These are phyloP conservation scores for Acutogordius australiensis DNA, from an alignment of 2,888 invertebrate species.

Conservation along the genomic window DNA sequence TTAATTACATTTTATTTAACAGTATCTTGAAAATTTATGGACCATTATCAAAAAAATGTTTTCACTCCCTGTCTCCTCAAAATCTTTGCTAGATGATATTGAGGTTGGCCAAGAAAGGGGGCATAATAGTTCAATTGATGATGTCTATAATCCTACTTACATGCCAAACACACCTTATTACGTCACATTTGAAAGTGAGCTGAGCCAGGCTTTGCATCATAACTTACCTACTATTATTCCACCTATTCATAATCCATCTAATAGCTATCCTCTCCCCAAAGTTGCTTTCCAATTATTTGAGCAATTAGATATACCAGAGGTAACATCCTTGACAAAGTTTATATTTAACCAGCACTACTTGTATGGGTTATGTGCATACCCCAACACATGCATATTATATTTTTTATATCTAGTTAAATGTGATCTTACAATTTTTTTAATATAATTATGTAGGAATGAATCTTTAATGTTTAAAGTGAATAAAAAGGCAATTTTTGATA, in stretches of 20 bases:
- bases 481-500: too few species aligned
- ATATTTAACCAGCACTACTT: too few species aligned
- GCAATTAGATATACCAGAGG: slow-evolving; percentile 82
- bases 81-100: slow-evolving; percentile 1
- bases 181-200: slow-evolving; percentile 64
- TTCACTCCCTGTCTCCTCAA: too few species aligned
- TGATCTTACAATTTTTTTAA: too few species aligned
- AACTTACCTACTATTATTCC: slow-evolving; percentile 63
- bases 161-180: slow-evolving; percentile 44
- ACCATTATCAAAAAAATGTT: slow-evolving; percentile 39
- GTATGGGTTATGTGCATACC: too few species aligned
- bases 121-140: too few species aligned
- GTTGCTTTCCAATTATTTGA: slow-evolving; percentile 80
- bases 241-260: slow-evolving; percentile 64
- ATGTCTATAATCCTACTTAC: neutral
- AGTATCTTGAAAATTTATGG: slow-evolving; percentile 84
- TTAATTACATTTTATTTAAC: too few species aligned
- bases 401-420: too few species aligned
- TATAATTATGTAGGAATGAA: too few species aligned
- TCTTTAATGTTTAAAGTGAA: slow-evolving; percentile 3
- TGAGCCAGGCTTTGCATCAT: slow-evolving; percentile 82
- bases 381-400: too few species aligned
- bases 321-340: too few species aligned
- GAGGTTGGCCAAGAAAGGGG: too few species aligned
- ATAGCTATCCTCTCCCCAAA: slow-evolving; percentile 67